Evolutionary conservation across 2,797 vertebrate species (phyloP).

Genomic region (Leptoclinus maculatus): DNA sequence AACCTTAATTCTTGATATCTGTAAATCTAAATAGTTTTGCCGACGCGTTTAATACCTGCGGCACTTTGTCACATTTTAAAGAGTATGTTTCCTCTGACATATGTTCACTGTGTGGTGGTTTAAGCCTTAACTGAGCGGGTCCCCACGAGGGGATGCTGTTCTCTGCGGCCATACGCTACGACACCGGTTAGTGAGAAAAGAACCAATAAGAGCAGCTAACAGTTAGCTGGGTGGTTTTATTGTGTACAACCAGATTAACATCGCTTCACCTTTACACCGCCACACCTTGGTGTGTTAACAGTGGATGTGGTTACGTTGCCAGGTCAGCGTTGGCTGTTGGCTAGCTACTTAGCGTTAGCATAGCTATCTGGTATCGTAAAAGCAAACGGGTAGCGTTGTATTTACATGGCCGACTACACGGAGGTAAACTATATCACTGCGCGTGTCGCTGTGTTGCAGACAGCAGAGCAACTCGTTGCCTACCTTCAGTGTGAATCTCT

Average conservation of each 20-base stretch:
- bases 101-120: not conserved
- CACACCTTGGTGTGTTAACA: accelerated
- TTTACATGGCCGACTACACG: not conserved
- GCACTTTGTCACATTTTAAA: not conserved
- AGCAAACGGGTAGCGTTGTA: not conserved
- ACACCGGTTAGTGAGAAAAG: not conserved
- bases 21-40: not conserved
- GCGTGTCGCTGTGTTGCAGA: not conserved
- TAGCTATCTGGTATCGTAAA: not conserved
- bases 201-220: accelerated
- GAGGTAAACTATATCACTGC: accelerated
- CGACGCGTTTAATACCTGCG: accelerated
- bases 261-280: too few species aligned
- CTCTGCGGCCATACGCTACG: not conserved
- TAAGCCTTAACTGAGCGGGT: not conserved
- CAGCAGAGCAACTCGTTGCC: not conserved
- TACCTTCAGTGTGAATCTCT: conserved; percentile 31
- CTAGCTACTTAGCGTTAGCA: not conserved
- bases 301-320: not conserved
- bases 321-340: conserved; percentile 10
- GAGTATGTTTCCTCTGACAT: too few species aligned
- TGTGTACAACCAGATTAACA: not conserved
- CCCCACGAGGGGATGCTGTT: not conserved
- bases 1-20: not conserved
- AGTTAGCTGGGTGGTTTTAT: not conserved